Base-by-base conservation (phyloP, 2,888 invertebrate genomes). In the Caradrina kadenii region DNA sequence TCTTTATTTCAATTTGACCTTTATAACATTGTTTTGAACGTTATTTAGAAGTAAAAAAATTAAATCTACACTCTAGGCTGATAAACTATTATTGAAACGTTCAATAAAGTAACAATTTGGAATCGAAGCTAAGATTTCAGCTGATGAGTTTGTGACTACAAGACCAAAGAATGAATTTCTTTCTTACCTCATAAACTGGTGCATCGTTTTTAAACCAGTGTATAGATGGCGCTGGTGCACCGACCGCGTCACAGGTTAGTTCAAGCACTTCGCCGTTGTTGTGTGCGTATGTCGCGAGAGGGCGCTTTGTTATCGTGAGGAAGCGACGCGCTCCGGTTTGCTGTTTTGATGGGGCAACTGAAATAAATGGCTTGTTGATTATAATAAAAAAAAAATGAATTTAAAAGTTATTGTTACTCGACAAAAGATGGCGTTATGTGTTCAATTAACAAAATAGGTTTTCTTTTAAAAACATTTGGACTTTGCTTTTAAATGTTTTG, bases 191-290 rank as follows among this genome's bases (percentile, higher is more conserved):
- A 56, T 97, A 97, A 55, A 97, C 92, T 0, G 97, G 97, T 54
- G 96, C 95, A 73, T 97, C 97, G 80, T 98, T 97, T 82, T 97
- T 97, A 70, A 98, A 96, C 99, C 99, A 99, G 87, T 97, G 97
- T 69, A 99, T 96, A 63, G 96, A 96, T 17, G 99, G 99, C 52
- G 98, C 97, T n/a, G 99, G 99, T 0, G 97, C 96, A 0, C 98
- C 98, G 78, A 97, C 96, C 0, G 97, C 98, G 83, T 98, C 98
- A 90, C 99, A 99, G 48, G 96, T 96, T n/a, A 99, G 94, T 85
- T 97, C 97, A 7, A 98, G 89, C 0, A 96, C 96, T 0, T 96
- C 91, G 15, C 97, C 97, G 1, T 93, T 83, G 7, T 85, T 83
- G 83, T 96, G 96, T 22, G 91, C 90, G 64, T 96, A 93, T 0